These are phyloP conservation scores for Gallinago solitaria DNA, from an alignment of 2,797 vertebrate species.

Conservation along the genomic window DNA sequence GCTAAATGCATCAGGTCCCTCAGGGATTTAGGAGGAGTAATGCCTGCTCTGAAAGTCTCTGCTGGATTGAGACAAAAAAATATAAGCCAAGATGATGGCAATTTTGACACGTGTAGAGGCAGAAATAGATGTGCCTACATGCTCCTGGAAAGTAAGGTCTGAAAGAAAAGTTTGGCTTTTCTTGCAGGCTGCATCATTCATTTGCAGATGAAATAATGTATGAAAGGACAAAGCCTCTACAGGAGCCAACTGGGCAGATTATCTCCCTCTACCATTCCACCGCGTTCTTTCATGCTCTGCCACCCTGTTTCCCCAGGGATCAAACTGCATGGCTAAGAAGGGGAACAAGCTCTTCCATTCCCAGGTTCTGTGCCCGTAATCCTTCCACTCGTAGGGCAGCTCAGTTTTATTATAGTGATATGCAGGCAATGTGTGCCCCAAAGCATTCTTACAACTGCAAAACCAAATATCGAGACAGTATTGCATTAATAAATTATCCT, in stretches of 20 bases:
- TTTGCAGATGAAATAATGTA: not conserved
- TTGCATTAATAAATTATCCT: not conserved
- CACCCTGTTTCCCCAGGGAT: not conserved
- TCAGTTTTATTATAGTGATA: not conserved
- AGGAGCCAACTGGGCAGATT: not conserved
- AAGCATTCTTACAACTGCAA: not conserved
- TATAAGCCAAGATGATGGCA: not conserved
- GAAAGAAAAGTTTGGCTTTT: not conserved
- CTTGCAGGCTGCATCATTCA: not conserved
- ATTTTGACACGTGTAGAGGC: not conserved
- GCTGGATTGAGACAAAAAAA: not conserved
- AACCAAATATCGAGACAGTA: not conserved
- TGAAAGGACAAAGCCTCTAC: not conserved
- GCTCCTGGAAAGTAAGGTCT: not conserved
- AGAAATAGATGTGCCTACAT: not conserved
- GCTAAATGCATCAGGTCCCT: slow-evolving; percentile 14
- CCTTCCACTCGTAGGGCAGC: not conserved
- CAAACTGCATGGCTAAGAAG: not conserved
- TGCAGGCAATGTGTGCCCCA: not conserved
- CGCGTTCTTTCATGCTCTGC: not conserved
- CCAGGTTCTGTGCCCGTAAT: not conserved
- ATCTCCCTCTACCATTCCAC: not conserved
- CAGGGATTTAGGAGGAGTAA: not conserved
- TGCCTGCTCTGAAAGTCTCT: not conserved
- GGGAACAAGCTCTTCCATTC: not conserved